Conservation (phyloP, 2,888 invertebrate genomes). For the Polia nebulosa region DNA sequence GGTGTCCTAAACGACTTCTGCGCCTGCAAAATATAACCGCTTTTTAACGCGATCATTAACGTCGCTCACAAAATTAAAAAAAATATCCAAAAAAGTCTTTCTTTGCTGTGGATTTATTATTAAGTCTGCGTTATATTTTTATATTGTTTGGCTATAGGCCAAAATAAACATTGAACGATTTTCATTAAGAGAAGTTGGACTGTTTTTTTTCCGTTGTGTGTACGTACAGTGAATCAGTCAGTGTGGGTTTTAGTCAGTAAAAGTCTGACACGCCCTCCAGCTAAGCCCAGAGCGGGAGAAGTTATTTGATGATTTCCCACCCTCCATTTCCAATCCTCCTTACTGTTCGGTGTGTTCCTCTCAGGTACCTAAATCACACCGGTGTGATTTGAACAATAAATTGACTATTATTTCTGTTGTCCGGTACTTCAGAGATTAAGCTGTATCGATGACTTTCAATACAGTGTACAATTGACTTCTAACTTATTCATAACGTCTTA, state of each 20-base stretch:
- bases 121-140: conserved; percentile 13
- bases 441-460: conserved; percentile 13
- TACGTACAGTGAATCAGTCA: conserved; percentile 1
- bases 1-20: conserved; percentile 14
- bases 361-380: no score
- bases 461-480: background rate
- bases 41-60: conserved; percentile 35
- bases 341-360: conserved; percentile 16
- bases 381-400: no score
- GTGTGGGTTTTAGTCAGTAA: no score
- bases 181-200: conserved; percentile 56
- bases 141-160: conserved; percentile 12
- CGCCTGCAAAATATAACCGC: conserved; percentile 7
- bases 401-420: no score
- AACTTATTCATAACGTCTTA: background rate
- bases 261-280: no score
- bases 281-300: no score
- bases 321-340: no score
- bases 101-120: conserved; percentile 9
- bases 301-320: no score
- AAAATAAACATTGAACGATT: conserved; percentile 42
- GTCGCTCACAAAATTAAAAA: conserved; percentile 13
- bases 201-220: conserved; percentile 52
- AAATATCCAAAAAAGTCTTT: conserved; percentile 7
- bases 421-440: no score